Percentiles rank a stretch among this genome's conserved stretches.
Evolutionary conservation across 2,113 vertebrate species (phyloP).

Genomic region (Carlito syrichta): DNA sequence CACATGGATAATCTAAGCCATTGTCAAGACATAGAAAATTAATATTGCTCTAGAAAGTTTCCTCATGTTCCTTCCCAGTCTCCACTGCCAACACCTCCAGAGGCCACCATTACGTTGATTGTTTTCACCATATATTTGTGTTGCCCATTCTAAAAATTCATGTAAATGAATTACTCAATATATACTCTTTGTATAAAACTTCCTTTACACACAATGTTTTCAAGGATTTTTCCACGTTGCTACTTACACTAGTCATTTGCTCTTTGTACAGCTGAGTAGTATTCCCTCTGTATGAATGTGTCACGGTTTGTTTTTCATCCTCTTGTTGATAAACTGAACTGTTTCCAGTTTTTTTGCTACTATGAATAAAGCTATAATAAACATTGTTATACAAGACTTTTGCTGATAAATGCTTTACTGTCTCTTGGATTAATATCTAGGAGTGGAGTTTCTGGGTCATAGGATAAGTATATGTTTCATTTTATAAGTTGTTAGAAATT

Average conservation of each 20-base stretch:
- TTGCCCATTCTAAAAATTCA: neutral
- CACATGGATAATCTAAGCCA: neutral
- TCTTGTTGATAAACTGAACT: neutral
- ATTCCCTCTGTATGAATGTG: neutral
- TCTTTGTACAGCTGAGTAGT: neutral
- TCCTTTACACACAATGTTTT: neutral
- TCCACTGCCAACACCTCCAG: neutral
- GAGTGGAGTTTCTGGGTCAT: neutral
- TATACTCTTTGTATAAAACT: neutral
- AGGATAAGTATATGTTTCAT: neutral
- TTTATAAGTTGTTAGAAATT: neutral
- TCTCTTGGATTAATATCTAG: neutral
- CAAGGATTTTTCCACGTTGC: neutral
- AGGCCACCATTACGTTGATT: neutral
- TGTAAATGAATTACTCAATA: neutral
- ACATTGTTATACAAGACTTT: neutral
- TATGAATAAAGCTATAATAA: neutral
- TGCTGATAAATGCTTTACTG: neutral
- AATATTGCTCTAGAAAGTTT: neutral
- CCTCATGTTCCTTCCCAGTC: neutral
- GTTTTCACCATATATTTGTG: neutral
- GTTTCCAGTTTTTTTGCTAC: neutral
- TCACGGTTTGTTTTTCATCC: neutral
- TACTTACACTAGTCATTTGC: neutral
- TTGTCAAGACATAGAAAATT: neutral